Conservation (phyloP, 2,113 vertebrate species). For the Platysteira castanea region DNA sequence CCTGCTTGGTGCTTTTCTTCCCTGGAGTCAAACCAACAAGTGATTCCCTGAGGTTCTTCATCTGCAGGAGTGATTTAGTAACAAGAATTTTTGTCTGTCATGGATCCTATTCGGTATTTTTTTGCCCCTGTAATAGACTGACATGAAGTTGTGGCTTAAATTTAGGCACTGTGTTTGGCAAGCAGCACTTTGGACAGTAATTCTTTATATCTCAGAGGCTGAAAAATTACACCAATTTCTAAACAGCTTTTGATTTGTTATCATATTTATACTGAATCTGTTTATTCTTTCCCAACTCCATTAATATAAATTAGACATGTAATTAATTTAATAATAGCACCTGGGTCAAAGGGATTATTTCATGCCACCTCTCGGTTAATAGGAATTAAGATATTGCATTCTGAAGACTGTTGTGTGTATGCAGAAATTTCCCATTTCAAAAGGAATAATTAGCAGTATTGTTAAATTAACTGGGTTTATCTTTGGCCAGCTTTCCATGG, state of each 20-base stretch:
- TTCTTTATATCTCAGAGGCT: neutral
- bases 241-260: neutral
- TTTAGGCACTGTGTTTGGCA: neutral
- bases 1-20: neutral
- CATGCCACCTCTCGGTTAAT: neutral
- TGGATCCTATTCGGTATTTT: neutral
- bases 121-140: neutral
- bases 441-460: slow-evolving; percentile 11
- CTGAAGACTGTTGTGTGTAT: slow-evolving; percentile 1
- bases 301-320: neutral
- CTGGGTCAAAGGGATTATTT: slow-evolving; percentile 39
- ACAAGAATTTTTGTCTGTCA: neutral
- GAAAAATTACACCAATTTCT: neutral
- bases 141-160: neutral
- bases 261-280: neutral
- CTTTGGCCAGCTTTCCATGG: neutral
- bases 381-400: slow-evolving; percentile 20
- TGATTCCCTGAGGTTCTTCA: neutral
- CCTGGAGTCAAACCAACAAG: neutral
- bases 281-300: neutral
- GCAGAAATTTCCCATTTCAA: slow-evolving; percentile 30
- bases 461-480: slow-evolving; percentile 42
- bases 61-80: neutral
- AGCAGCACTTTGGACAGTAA: neutral
- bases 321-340: slow-evolving; percentile 42